Percentiles rank a stretch among this genome's conserved stretches.
Conservation (phyloP, 2,888 invertebrate species). For the Erannis defoliaria region DNA sequence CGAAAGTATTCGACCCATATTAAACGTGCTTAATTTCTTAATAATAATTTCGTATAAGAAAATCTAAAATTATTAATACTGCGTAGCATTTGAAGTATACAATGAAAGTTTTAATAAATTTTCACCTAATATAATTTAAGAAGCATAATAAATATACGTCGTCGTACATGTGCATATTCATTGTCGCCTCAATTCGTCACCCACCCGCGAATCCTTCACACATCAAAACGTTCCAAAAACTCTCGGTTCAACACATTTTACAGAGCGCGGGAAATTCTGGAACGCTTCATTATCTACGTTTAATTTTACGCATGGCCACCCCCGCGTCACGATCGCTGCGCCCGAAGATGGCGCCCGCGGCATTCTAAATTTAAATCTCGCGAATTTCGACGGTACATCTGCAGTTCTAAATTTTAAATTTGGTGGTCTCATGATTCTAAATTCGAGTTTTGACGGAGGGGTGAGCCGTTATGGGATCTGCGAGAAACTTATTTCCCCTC, state of each 20-base stretch:
- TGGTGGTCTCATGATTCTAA: constrained; percentile 39
- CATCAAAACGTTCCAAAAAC: constrained; percentile 35
- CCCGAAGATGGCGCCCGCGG: constrained; percentile 57
- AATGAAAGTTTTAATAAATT: too few species aligned
- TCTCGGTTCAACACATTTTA: constrained; percentile 71
- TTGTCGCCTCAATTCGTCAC: constrained; percentile 19
- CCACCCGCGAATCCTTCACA: constrained; percentile 16
- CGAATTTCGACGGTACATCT: constrained; percentile 57
- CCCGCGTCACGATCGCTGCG: constrained; percentile 65
- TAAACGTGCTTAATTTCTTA: too few species aligned
- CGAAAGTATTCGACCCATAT: too few species aligned
- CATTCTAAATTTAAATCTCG: constrained; percentile 64
- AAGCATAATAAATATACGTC: neutral
- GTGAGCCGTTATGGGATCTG: constrained; percentile 30
- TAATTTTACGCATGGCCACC: constrained; percentile 85
- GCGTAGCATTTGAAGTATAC: too few species aligned
- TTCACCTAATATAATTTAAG: too few species aligned
- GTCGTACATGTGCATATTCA: neutral
- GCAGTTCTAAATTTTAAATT: constrained; percentile 39
- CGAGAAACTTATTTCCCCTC: constrained; percentile 23
- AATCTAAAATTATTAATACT: too few species aligned
- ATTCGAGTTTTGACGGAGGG: constrained; percentile 33
- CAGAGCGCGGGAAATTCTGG: constrained; percentile 43
- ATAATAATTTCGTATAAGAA: too few species aligned
- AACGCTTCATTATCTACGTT: constrained; percentile 81